Base-by-base conservation (phyloP, 1,140 invertebrate genomes). In the Rhagoletis zephyria region DNA sequence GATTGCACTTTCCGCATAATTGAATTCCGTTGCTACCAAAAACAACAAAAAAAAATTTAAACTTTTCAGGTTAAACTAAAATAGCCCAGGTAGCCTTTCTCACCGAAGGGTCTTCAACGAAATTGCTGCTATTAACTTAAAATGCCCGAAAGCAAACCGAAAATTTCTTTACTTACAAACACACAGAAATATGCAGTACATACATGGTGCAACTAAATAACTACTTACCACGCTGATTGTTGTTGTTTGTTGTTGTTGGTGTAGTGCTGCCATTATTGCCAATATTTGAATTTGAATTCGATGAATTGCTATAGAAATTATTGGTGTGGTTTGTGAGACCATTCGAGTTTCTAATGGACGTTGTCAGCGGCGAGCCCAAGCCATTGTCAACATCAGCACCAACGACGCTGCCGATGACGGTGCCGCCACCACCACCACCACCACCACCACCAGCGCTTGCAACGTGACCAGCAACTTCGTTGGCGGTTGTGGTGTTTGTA, bases 381-480 rank as follows among this genome's bases (percentile, higher is more conserved):
- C 40, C 45, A 30, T 74, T 74, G 70, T 74, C 70, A 74, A 74
- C 42, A 74, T 74, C 70, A 45, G 3, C 30, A 42, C 45, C 70
- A 48, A n/a, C 60, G n/a, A 12, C 51, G 10, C 12, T 61, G 56
- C 81, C 81, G 81, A 12, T 85, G 48, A 16, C n/a, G 40, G 42
- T 45, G 85, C 59, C 30, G n/a, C 30, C 30, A 30, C 30, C 30
- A 0, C 30, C 30, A 30, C 30, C 30, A 1, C 30, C 30, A 30
- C 30, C 30, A 16, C 2, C 42, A 14, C 16, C 19, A 40, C 59
- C 42, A 30, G 14, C 42, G 59, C 40, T 40, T 87, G 87, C 88
- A 88, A 48, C 19, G 86, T 67, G 65, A 89, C 63, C 87, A 87
- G 87, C 87, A 86, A 86, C 88, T 85, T 67, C 77, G 70, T 60